Evolutionary conservation across 2,113 vertebrate genomes (phyloP).

Genomic region (Ictalurus furcatus): DNA sequence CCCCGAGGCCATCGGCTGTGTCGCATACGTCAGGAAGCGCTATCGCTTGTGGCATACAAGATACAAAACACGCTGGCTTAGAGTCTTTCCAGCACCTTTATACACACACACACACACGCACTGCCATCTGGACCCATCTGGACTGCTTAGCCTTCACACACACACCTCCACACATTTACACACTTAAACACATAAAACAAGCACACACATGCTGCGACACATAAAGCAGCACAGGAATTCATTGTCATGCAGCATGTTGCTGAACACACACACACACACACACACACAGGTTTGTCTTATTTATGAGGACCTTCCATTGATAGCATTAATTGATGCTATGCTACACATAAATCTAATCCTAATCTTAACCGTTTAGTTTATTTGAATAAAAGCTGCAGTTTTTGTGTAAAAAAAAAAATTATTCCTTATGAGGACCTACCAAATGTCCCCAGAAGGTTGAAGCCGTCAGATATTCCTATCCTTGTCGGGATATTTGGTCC

Average conservation of each 20-base stretch:
- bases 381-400: not conserved
- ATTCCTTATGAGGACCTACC: not conserved
- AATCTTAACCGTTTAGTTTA: not conserved
- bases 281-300: not conserved
- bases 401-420: not conserved
- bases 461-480: not conserved
- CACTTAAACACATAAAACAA: not conserved
- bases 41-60: constrained; percentile 22
- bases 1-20: not conserved
- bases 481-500: not conserved
- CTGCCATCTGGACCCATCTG: constrained; percentile 46
- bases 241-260: not conserved
- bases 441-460: not conserved
- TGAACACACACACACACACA: not conserved
- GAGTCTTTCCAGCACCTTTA: constrained; percentile 46
- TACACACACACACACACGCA: constrained; percentile 7
- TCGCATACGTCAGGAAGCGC: not conserved
- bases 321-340: not conserved
- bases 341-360: not conserved
- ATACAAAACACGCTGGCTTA: constrained; percentile 37
- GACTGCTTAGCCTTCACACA: constrained; percentile 19
- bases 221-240: constrained; percentile 1
- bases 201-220: not conserved
- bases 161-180: not conserved
- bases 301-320: not conserved